Base-by-base conservation (phyloP, 2,113 vertebrate genomes). In the Albula glossodonta region DNA sequence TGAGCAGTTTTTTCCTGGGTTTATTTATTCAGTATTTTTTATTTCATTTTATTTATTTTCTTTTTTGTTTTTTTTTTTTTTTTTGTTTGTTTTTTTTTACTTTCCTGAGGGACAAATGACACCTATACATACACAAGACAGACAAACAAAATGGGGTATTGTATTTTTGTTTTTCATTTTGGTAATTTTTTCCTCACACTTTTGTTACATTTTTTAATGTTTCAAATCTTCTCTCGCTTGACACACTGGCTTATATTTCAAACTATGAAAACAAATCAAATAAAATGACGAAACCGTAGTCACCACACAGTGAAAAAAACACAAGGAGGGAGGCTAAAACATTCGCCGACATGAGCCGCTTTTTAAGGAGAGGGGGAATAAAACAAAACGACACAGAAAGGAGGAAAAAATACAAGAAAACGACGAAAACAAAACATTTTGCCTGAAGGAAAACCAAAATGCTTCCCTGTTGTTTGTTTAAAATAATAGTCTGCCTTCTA, bases 371-470 rank as follows among this genome's bases (percentile, higher is more conserved):
- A 85, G 84, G 83, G 90, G 78, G 85, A 86, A 52, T 82, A 66
- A 84, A 79, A 86, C 81, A 82, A 78, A 57, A 82, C 81, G 53
- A 82, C 74, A 78, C 79, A 87, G 31, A 41, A 77, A 85, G 89
- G 88, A 89, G 90, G 84, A 89, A 88, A 84, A 88, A 87, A 90
- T 51, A 51, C 87, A 88, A 85, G 79, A 63, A 86, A 63, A 51
- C 51, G 78, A 50, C 51, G 83, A 86, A 86, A 83, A 86, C 85
- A 86, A 89, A 91, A 89, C 86, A 85, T 89, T 89, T 88, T 91
- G 87, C 91, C 87, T 90, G 89, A 90, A 89, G 88, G 88, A 91
- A 92, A 90, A 91, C 86, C 91, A 91, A 93, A 89, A 89, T 89
- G 86, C 90, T 91, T 93, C 91, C 91, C 91, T 89, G 87, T 91